A percentile compares a stretch with the other conserved stretches of the same genome.
phyloP scores from a whole-genome alignment of 2,113 vertebrate species.

The Martes martes region DNA sequence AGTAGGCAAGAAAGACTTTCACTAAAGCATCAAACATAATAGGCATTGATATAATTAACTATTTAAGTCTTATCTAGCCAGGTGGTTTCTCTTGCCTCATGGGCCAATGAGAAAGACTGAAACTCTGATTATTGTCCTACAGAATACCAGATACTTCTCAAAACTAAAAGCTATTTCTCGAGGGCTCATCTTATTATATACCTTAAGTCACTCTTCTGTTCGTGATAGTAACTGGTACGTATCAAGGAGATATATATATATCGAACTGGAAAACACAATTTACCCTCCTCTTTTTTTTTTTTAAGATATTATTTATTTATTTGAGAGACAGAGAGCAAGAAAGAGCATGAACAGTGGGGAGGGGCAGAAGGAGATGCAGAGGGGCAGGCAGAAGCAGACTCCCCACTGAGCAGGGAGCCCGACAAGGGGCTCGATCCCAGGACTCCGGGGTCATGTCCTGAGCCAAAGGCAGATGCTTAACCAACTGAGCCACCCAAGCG shows the following conservation, averaged over 20 bases:
- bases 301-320: neutral
- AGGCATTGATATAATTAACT: neutral
- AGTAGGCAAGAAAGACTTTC: neutral
- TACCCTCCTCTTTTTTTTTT: neutral
- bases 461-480: neutral
- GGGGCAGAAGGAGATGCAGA: neutral
- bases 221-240: neutral
- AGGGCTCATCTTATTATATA: neutral
- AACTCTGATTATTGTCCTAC: neutral
- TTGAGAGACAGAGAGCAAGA: neutral
- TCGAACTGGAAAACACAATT: neutral
- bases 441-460: neutral
- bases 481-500: neutral
- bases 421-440: neutral
- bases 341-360: neutral
- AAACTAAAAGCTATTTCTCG: constrained; percentile 32
- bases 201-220: neutral
- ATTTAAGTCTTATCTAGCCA: neutral
- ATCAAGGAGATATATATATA: neutral
- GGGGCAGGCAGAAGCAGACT: neutral
- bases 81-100: constrained; percentile 1
- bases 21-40: neutral
- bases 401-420: neutral
- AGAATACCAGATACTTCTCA: neutral
- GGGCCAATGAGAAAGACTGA: neutral